These are phyloP conservation scores for Brachypterus glaber DNA, from an alignment of 2,888 invertebrate genomes.

Conservation along the genomic window DNA sequence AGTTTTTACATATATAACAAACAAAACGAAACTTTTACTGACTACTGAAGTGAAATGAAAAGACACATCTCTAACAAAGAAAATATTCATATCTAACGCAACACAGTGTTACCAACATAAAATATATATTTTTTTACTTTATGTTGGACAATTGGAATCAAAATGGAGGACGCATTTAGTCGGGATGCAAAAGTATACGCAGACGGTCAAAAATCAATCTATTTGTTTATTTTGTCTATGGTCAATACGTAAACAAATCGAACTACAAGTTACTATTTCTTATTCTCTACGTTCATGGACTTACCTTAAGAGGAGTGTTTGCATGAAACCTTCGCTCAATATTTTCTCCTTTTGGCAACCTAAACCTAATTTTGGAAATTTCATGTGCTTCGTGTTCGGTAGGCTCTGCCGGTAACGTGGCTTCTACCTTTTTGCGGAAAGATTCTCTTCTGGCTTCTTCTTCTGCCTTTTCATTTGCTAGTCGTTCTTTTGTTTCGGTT, in stretches of 20 bases:
- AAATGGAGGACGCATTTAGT: no score
- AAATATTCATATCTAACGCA: no score
- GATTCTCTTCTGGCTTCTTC: conserved; percentile 70
- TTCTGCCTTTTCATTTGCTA: conserved; percentile 64
- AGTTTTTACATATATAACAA: no score
- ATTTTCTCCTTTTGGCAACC: conserved; percentile 68
- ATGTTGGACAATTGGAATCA: no score
- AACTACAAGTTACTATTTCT: conserved; percentile 30
- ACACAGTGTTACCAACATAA: no score
- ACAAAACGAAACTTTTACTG: no score
- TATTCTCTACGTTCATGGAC: conserved; percentile 9
- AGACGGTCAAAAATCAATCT: no score
- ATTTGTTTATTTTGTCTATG: no score
- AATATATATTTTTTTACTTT: no score
- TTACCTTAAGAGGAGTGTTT: conserved; percentile 48
- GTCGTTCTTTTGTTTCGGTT: conserved; percentile 60
- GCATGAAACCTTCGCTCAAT: conserved; percentile 69
- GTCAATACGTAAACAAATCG: neutral
- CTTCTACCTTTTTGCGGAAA: conserved; percentile 50
- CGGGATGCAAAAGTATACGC: no score
- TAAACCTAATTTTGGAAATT: conserved; percentile 68
- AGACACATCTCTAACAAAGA: no score
- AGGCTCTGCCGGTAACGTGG: conserved; percentile 66
- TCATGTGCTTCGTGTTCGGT: conserved; percentile 45
- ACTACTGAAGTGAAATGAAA: no score